phyloP scores from a whole-genome alignment of 2,888 invertebrate genomes.

The Lasiommata megera region DNA sequence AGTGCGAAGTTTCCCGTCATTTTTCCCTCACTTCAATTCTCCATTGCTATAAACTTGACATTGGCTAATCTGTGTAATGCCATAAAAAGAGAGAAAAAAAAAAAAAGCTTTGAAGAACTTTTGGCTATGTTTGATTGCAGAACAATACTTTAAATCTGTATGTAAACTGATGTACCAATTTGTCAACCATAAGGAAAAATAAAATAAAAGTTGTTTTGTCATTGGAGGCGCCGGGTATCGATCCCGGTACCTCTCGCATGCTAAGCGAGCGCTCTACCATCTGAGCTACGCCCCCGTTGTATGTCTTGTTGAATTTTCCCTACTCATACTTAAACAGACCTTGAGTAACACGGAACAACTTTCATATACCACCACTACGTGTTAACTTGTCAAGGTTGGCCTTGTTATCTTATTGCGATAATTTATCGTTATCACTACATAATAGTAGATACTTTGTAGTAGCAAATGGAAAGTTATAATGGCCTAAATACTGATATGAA shows the following conservation, averaged over 20 bases:
- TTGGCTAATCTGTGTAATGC: too few relatives aligned
- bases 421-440: constrained; percentile 24
- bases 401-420: constrained; percentile 32
- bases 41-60: too few relatives aligned
- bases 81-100: too few relatives aligned
- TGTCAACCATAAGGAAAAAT: too few relatives aligned
- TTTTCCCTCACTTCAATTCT: too few relatives aligned
- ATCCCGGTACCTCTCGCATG: constrained; percentile 81
- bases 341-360: constrained; percentile 30
- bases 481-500: not conserved
- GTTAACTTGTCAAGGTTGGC: constrained; percentile 31
- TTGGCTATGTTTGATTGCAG: too few relatives aligned
- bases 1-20: too few relatives aligned
- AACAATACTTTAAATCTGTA: too few relatives aligned
- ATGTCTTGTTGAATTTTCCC: not conserved
- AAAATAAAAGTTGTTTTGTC: too few relatives aligned
- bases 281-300: constrained; percentile 76
- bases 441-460: not conserved
- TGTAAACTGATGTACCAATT: too few relatives aligned
- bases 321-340: not conserved
- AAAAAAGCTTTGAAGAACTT: too few relatives aligned
- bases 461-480: not conserved
- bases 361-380: constrained; percentile 28
- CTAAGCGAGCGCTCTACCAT: constrained; percentile 82
- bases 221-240: constrained; percentile 80